Conservation (phyloP, 2,888 invertebrate species). For the Drosophila phalerata region DNA sequence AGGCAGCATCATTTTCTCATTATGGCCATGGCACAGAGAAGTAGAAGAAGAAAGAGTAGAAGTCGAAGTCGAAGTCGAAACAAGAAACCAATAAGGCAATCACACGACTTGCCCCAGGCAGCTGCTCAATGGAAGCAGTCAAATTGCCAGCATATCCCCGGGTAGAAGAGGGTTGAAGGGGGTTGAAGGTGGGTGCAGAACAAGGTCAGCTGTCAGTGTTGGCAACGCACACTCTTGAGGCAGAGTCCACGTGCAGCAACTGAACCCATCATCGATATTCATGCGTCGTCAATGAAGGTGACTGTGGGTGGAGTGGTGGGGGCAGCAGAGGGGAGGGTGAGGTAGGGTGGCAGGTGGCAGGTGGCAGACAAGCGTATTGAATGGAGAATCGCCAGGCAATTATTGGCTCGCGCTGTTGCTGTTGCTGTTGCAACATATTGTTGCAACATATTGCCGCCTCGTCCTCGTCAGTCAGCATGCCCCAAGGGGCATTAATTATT, state of each 20-base stretch:
- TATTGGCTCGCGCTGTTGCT: slow-evolving; percentile 45
- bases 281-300: slow-evolving; percentile 37
- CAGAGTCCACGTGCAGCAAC: slow-evolving; percentile 4
- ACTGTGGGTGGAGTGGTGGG: background rate
- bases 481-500: slow-evolving; percentile 67
- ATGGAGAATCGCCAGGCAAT: slow-evolving; percentile 65
- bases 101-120: slow-evolving; percentile 15
- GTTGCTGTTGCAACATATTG: background rate
- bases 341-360: slow-evolving; percentile 17
- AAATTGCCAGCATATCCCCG: slow-evolving; percentile 3
- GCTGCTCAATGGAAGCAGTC: slow-evolving; percentile 17
- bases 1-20: slow-evolving; percentile 75
- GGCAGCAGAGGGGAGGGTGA: background rate
- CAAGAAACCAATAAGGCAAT: slow-evolving; percentile 50
- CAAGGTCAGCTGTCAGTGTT: slow-evolving; percentile 35
- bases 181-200: background rate
- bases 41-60: background rate
- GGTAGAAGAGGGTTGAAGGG: background rate
- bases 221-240: slow-evolving; percentile 30
- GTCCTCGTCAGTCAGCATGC: slow-evolving; percentile 9
- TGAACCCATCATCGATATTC: slow-evolving; percentile 54
- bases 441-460: slow-evolving; percentile 21
- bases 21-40: slow-evolving; percentile 45
- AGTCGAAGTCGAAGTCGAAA: background rate
- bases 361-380: slow-evolving; percentile 32